Evolutionary conservation across 2,888 invertebrate species (phyloP), one percentile per base, ranked within the genome.

Genomic region (Cheiracanthium punctorium): DNA sequence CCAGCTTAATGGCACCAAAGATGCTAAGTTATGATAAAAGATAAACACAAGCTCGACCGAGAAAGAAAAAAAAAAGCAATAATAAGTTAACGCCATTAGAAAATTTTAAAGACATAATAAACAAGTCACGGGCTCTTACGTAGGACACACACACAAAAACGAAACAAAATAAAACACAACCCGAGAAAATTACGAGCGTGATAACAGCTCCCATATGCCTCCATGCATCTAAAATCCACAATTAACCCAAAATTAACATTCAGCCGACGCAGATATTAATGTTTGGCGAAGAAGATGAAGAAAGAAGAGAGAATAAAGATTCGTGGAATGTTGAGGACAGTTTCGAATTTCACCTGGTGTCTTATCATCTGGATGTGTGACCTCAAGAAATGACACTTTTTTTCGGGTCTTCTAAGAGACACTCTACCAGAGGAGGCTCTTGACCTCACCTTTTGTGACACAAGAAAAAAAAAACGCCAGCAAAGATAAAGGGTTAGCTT

Each of bases 171-270:
- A 43, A 43, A 75, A 17, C 1, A 30, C n/a, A 10, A 5, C 32
- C 24, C 14, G 10, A n/a, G n/a, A 20, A 80, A 81, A 74, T 74
- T 81, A 81, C 64, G 43, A 32, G 43, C 69, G 14, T 12, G 82
- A 76, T 82, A 82, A 77, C 33, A n/a, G 20, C 14, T 71, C 64
- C 72, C 75, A 81, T 81, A 75, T 71, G 33, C 82, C 71, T 77
- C 65, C 10, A 7, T 65, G 82, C 75, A 82, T 82, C 71, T 77
- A 75, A 82, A 82, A 77, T 12, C 43, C 72, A 43, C 82, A 82
- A 82, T 82, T 82, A 82, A 76, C 65, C 76, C 24, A n/a, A 77
- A 82, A 82, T 82, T 82, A 82, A 82, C 43, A 82, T 82, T 82
- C 82, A 33, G 24, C 58, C 5, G 1, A 12, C 58, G 58, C n/a